Percentiles rank a stretch among this genome's conserved stretches.
Conservation (phyloP, 2,113 vertebrate genomes). For the Fulmarus glacialis region DNA sequence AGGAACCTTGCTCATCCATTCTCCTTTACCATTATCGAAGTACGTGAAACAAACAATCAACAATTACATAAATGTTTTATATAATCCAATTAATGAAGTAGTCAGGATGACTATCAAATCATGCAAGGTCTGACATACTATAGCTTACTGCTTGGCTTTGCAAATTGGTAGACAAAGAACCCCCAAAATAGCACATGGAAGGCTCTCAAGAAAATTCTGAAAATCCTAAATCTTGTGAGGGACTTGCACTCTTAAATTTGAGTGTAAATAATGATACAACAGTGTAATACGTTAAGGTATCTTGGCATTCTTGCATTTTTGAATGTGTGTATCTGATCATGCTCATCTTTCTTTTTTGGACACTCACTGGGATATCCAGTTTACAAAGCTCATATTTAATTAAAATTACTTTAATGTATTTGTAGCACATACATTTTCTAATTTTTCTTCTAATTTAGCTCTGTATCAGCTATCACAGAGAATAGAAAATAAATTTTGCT, state of each 20-base stretch:
- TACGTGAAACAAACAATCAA: neutral
- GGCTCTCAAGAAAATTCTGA: neutral
- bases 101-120: neutral
- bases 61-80: neutral
- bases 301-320: neutral
- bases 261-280: neutral
- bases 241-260: neutral
- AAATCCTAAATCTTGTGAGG: neutral
- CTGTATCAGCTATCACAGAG: neutral
- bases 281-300: neutral
- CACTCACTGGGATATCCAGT: neutral
- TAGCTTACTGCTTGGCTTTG: neutral
- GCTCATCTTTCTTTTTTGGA: neutral
- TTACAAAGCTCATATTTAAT: constrained; percentile 7
- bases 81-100: neutral
- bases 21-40: neutral
- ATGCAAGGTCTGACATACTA: neutral
- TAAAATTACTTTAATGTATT: constrained; percentile 1
- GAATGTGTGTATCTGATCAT: neutral
- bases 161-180: neutral
- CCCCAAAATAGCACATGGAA: neutral
- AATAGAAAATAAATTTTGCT: neutral
- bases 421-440: neutral
- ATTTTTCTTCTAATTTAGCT: neutral
- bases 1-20: neutral